Evolutionary conservation across 2,113 vertebrate genomes (phyloP).

Genomic region (Aythya baeri): DNA sequence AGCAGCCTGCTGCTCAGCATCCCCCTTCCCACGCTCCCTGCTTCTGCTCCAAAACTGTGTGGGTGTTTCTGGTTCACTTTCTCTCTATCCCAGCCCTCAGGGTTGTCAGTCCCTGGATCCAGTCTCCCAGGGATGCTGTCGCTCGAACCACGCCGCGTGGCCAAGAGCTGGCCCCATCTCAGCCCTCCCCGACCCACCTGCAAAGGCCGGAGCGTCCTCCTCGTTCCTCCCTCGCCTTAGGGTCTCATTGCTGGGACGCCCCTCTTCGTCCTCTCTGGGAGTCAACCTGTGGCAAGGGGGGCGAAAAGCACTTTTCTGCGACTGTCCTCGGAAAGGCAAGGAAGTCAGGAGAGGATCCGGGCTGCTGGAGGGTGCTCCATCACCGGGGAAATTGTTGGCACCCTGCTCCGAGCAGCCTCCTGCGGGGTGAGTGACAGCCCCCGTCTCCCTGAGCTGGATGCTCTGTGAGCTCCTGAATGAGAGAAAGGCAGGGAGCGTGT

Average conservation of each 20-base stretch:
- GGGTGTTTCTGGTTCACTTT: not conserved
- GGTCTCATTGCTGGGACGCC: slow-evolving; percentile 13
- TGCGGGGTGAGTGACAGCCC: slow-evolving; percentile 13
- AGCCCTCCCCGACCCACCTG: slow-evolving; percentile 13
- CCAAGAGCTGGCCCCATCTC: not conserved
- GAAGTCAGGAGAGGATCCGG: not conserved
- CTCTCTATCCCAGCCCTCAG: not conserved
- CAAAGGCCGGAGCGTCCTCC: slow-evolving; percentile 2
- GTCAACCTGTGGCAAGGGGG: slow-evolving; percentile 46
- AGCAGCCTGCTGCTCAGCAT: not conserved
- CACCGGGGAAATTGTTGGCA: not conserved
- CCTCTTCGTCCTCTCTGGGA: not conserved
- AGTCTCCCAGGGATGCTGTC: not conserved
- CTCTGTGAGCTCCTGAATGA: slow-evolving; percentile 65
- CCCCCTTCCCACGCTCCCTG: not conserved
- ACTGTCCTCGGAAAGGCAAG: not conserved
- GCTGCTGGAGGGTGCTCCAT: not conserved
- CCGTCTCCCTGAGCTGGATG: slow-evolving; percentile 50
- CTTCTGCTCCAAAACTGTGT: not conserved
- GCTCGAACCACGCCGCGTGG: not conserved
- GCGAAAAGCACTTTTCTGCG: slow-evolving; percentile 58
- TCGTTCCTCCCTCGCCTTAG: slow-evolving; percentile 38
- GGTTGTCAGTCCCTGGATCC: not conserved
- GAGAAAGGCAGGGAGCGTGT: slow-evolving; percentile 60
- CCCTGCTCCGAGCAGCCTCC: not conserved